Evolutionary conservation across 2,797 vertebrate species (phyloP).

Genomic region (Microctenopoma steveboyesi): DNA sequence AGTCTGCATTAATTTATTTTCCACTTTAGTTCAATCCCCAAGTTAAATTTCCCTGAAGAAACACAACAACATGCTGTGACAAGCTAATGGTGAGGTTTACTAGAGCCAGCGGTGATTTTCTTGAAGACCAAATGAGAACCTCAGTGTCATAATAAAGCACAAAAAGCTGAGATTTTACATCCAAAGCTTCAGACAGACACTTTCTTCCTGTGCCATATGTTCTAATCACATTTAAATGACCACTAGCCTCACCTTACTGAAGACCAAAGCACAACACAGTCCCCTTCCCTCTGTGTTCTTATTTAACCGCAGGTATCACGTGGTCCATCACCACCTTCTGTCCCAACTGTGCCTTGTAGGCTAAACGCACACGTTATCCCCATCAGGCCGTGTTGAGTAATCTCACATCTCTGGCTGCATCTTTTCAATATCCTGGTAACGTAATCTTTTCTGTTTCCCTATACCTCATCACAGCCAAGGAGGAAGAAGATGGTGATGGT

Average conservation of each 20-base stretch:
- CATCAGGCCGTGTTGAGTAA: slow-evolving; percentile 74
- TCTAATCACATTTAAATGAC: slow-evolving; percentile 24
- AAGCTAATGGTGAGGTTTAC: slow-evolving; percentile 31
- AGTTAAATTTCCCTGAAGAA: slow-evolving; percentile 54
- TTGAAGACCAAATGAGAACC: slow-evolving; percentile 33
- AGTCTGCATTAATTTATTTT: slow-evolving; percentile 55
- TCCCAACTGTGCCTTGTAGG: slow-evolving; percentile 19
- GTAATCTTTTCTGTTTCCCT: slow-evolving; percentile 71
- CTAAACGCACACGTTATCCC: slow-evolving; percentile 75
- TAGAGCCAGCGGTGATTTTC: slow-evolving; percentile 39
- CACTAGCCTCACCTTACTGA: slow-evolving; percentile 11
- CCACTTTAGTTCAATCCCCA: slow-evolving; percentile 22
- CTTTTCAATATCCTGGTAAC: slow-evolving; percentile 86
- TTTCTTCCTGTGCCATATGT: slow-evolving; percentile 17
- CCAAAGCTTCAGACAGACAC: slow-evolving; percentile 14
- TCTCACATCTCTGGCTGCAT: slow-evolving; percentile 79
- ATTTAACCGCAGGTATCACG: slow-evolving; percentile 57
- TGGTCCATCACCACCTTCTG: slow-evolving; percentile 53
- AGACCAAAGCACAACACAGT: slow-evolving; percentile 36
- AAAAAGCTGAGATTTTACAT: neutral
- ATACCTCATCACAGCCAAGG: slow-evolving; percentile 68
- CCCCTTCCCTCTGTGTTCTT: slow-evolving; percentile 24
- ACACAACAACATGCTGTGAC: slow-evolving; percentile 14
- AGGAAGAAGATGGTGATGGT: slow-evolving; percentile 31
- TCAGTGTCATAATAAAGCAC: slow-evolving; percentile 9